These are phyloP conservation scores for Oriolus oriolus DNA, from an alignment of 2,113 vertebrate species.

Conservation along the genomic window DNA sequence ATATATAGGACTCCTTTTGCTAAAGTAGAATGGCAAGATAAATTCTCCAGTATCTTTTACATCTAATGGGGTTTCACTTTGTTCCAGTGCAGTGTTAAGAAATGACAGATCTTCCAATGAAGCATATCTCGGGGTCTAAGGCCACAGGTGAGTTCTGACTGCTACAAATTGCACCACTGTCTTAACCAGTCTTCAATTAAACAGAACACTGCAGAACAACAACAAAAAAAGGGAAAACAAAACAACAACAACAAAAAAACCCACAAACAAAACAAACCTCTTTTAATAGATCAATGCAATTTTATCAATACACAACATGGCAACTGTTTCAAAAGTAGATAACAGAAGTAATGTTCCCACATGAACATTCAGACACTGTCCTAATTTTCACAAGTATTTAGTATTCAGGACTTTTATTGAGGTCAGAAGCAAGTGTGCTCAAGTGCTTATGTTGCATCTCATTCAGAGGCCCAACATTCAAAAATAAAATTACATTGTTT, in stretches of 20 bases:
- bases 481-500: neutral
- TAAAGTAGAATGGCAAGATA: neutral
- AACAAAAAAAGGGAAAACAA: no score
- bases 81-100: neutral
- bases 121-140: neutral
- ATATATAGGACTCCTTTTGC: neutral
- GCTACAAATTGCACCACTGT: neutral
- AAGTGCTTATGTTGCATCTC: neutral
- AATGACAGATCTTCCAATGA: neutral
- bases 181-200: neutral
- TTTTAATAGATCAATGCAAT: neutral
- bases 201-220: neutral
- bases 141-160: neutral
- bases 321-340: neutral
- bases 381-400: neutral
- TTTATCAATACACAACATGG: neutral
- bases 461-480: neutral
- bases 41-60: neutral
- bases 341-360: neutral
- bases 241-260: neutral
- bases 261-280: no score
- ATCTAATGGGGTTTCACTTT: neutral
- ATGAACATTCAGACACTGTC: neutral
- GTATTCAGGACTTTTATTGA: neutral
- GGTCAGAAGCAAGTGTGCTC: neutral